Evolutionary conservation across 2,888 invertebrate species (phyloP), one percentile per base, ranked within the genome.

Genomic region (Microchrysa polita): DNA sequence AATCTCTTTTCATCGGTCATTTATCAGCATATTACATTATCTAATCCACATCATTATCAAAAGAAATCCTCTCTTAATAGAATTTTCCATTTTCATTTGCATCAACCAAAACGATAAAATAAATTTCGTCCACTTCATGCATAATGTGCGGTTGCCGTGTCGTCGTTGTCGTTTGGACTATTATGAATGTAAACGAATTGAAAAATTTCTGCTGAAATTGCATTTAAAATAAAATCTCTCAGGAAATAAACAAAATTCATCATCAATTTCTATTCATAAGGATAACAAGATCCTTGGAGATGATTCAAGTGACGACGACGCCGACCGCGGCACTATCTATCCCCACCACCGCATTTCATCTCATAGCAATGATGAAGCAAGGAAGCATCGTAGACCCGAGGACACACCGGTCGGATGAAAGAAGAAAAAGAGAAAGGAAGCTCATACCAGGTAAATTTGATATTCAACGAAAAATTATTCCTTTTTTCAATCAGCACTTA

Each of bases 261-360:
- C 78, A 78, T 79, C 79, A 79, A 79, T 79, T 79, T 78, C 79
- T 77, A 79, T 79, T 79, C 79, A 79, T 27, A 40, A 57, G 40
- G 27, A 75, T 72, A 75, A 73, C 73, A 73, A 73, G 75, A 65
- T 73, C 73, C 75, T 75, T 23, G 27, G 75, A 71, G 73, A 69
- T 42, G 63, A 34, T 34, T 22, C 40, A 34, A 4, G 34, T 16
- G 40, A n/a, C 27, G 4, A 34, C 27, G 7, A 34, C 7, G 27
- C 7, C n/a, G n/a, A 34, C 27, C 27, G 7, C 7, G 27, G 27
- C n/a, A n/a, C n/a, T n/a, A n/a, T n/a, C n/a, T n/a, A n/a, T n/a
- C n/a, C n/a, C n/a, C n/a, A n/a, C n/a, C n/a, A n/a, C n/a, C n/a
- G n/a, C 53, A 16, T 53, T 53, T 53, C 53, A 14, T 55, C 55